Percentiles rank a stretch among this genome's conserved stretches.
Conservation (phyloP, 2,797 vertebrate genomes). For the Coccyzus lansbergi region DNA sequence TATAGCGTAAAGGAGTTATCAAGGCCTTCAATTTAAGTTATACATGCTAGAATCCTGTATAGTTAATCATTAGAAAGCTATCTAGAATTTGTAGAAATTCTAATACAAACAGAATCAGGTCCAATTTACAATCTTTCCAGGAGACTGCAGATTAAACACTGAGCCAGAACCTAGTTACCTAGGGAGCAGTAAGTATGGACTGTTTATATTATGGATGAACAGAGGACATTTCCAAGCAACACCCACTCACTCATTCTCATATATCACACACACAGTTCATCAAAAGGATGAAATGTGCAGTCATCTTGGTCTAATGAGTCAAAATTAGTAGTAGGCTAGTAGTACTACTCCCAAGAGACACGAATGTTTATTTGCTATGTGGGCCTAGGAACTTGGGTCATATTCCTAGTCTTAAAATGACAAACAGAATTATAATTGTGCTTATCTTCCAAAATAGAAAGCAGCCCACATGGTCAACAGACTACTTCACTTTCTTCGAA, state of each 20-base stretch:
- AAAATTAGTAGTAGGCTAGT: neutral
- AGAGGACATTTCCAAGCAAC: slow-evolving; percentile 26
- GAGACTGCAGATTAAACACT: neutral
- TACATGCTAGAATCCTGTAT: neutral
- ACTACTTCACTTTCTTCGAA: neutral
- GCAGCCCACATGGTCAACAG: neutral
- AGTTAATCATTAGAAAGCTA: neutral
- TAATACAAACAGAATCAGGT: slow-evolving; percentile 19
- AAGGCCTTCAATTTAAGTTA: neutral
- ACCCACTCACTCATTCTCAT: slow-evolving; percentile 39
- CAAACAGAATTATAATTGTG: slow-evolving; percentile 19
- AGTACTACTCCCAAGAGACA: neutral
- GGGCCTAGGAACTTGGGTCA: neutral
- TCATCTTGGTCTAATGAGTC: neutral
- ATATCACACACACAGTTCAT: neutral
- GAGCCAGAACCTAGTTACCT: slow-evolving; percentile 17
- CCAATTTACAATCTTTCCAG: slow-evolving; percentile 17
- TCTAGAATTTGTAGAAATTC: slow-evolving; percentile 4
- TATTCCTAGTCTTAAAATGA: slow-evolving; percentile 12
- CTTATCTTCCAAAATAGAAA: neutral
- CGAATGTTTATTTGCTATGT: neutral
- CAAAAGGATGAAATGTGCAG: neutral
- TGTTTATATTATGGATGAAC: slow-evolving; percentile 14
- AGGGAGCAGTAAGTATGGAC: neutral
- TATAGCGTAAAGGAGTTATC: neutral